Percentiles rank a stretch among this genome's conserved stretches.
Evolutionary conservation across 1,140 invertebrate genomes (phyloP).

Genomic region (Piezodorus guildinii): DNA sequence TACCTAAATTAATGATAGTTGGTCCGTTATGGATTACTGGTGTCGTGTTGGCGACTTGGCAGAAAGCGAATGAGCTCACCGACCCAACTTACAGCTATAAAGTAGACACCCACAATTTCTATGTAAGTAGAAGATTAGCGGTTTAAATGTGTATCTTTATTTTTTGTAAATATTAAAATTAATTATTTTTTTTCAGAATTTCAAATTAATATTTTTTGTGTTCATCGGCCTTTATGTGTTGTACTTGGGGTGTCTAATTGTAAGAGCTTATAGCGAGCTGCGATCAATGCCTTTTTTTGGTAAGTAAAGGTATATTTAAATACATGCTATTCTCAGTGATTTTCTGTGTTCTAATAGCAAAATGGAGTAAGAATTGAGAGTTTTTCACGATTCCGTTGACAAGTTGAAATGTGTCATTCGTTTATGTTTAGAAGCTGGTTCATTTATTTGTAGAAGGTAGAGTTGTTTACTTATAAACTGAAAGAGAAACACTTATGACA

Average conservation of each 20-base stretch:
- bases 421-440: no score
- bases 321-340: no score
- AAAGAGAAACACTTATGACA: no score
- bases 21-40: constrained; percentile 77
- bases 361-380: no score
- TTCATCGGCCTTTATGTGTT: constrained; percentile 72
- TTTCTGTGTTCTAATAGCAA: no score
- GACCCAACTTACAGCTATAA: constrained; percentile 91
- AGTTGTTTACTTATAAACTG: no score
- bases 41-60: constrained; percentile 75
- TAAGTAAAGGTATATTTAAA: constrained; percentile 38
- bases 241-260: constrained; percentile 70
- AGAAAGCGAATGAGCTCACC: constrained; percentile 73
- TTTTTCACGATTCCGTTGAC: no score
- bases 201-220: constrained; percentile 81
- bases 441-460: no score
- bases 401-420: no score
- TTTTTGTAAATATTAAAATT: background rate
- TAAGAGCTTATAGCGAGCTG: constrained; percentile 86
- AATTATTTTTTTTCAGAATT: constrained; percentile 47
- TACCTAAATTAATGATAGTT: constrained; percentile 81
- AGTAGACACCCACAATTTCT: constrained; percentile 76
- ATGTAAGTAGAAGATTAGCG: constrained; percentile 46
- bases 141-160: no score
- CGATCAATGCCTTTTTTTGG: constrained; percentile 95